Evolutionary conservation across 2,113 vertebrate species (phyloP), one percentile per base, ranked within the genome.

Genomic region (Notothenia coriiceps): DNA sequence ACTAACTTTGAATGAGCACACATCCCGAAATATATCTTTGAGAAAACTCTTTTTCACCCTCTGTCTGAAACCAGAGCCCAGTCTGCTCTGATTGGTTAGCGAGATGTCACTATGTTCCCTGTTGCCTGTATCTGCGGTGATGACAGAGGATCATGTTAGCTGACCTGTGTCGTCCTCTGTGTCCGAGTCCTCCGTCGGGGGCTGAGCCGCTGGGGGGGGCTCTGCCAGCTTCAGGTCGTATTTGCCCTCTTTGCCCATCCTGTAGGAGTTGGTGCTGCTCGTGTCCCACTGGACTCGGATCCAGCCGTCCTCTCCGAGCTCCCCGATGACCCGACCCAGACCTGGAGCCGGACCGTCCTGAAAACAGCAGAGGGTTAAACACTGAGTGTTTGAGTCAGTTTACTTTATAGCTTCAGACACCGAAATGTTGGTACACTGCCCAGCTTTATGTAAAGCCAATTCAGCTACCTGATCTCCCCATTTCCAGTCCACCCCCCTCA

Each of bases 211-310:
- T 0, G 96, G 94, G 0, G 97, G 98, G 0, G 97, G 96, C 71
- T 99, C 98, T 1, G 97, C 97, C 79, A 99, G 85, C 87, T 99
- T 99, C 33, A 99, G 96, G 88, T 99, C 98, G 0, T 99, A 99
- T 86, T 99, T 99, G 40, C 98, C 98, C 77, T 99, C 98, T 85
- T 99, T 99, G 25, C 98, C 98, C 98, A 99, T 99, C 69, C 98
- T 92, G 91, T 99, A 99, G 2, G 98, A 99, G 93, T 99, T 99
- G 74, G 98, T 99, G 88, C 98, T 99, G 90, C 98, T 96, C 0
- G 98, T 99, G 79, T 99, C 98, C 98, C 98, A 99, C 87, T 99
- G 98, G 18, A 99, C 98, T 82, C 98, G 89, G 88, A 99, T 99
- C 98, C 98, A 99, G 3, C 98, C 98, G 4, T 99, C 98, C 91